A percentile compares a stretch with the other conserved stretches of the same genome.
Conservation (phyloP, 1,140 invertebrate genomes). For the Rhopalosiphum maidis region DNA sequence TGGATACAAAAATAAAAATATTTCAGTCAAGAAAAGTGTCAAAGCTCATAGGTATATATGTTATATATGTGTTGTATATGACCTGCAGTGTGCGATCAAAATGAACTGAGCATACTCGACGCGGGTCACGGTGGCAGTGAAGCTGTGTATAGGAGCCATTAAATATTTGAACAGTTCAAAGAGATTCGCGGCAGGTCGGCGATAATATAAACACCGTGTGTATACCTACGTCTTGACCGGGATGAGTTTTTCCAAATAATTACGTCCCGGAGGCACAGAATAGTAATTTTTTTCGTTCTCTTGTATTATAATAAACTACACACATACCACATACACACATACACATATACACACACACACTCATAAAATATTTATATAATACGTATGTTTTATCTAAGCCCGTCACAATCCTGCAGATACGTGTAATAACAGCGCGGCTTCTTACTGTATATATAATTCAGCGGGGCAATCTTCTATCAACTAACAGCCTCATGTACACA, state of each 20-base stretch:
- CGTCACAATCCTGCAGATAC: not conserved
- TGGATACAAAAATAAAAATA: too few species aligned
- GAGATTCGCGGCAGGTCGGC: not conserved
- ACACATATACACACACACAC: not conserved
- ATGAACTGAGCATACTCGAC: not conserved
- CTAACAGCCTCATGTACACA: not conserved
- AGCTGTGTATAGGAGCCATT: not conserved
- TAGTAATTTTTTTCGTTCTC: not conserved
- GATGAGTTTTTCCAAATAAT: not conserved
- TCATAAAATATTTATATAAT: not conserved
- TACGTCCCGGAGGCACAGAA: not conserved
- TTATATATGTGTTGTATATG: not conserved
- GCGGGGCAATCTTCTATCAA: not conserved
- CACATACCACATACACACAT: not conserved
- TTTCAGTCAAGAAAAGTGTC: too few species aligned
- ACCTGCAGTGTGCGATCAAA: not conserved
- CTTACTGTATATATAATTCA: not conserved
- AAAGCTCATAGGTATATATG: too few species aligned
- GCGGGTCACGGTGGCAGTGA: not conserved
- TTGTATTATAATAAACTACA: not conserved
- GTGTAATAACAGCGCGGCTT: not conserved
- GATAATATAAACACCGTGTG: not conserved
- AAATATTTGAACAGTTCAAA: not conserved
- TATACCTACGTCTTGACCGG: not conserved
- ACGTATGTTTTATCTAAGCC: constrained; percentile 1